Evolutionary conservation across 2,888 invertebrate species (phyloP), one percentile per base, ranked within the genome.

Genomic region (Tipula helvola): DNA sequence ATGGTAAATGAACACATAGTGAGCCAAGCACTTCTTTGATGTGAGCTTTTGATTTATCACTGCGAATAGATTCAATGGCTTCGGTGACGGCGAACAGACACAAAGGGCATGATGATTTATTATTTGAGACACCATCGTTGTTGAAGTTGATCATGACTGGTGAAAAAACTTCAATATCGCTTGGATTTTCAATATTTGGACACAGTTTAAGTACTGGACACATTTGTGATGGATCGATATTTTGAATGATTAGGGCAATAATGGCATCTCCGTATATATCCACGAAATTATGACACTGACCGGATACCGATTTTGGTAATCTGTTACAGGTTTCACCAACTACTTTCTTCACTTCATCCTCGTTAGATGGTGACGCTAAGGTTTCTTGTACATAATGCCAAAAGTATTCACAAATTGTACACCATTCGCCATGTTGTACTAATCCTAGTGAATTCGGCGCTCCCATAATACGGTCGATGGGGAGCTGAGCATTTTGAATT

Each of bases 61-160:
- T 93, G 89, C 95, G 94, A 12, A 97, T 93, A 91, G 94, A 93
- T 47, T 93, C 92, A 89, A 96, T 95, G n/a, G 97, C 91, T 90
- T 96, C 94, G 87, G 94, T 93, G 0, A 97, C 94, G 3, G 96
- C 96, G 90, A 97, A 95, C 87, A 97, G 92, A 89, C 98, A 98
- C 8, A 98, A 92, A 0, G 96, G 95, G 90, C 98, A 97, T 89
- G 94, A 95, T 18, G 94, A 93, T 88, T 95, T 95, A 86, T 94
- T 93, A 36, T 92, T 87, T 88, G 88, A 4, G 4, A 83, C n/a
- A 36, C 87, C 83, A 36, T 87, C 87, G 13, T 88, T 87, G 2
- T 87, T 87, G 0, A 90, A 89, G 42, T 89, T 88, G 7, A 89
- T 87, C 90, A 89, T 86, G 83, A 88, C 87, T 1, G 90, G 90